These are phyloP conservation scores for Elymnias hypermnestra DNA, from an alignment of 1,140 invertebrate species.

Conservation along the genomic window DNA sequence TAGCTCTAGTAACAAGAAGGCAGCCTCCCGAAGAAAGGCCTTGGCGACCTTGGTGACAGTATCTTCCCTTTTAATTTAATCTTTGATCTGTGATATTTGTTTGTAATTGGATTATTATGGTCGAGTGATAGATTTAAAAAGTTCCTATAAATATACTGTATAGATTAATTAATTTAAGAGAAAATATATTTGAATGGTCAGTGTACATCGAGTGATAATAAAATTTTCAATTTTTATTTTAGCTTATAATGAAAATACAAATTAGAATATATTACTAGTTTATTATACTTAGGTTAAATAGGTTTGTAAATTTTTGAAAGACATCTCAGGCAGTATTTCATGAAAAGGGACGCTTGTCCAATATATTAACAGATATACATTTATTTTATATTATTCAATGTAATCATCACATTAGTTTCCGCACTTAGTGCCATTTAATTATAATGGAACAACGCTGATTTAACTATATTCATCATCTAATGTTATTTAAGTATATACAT, in stretches of 20 bases:
- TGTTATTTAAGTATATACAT: too few relatives aligned
- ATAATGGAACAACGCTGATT: constrained; percentile 2
- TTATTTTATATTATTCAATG: constrained; percentile 30
- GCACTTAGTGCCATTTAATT: constrained; percentile 42
- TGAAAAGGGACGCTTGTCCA: constrained; percentile 30
- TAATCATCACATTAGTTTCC: constrained; percentile 1
- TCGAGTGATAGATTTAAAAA: constrained; percentile 41
- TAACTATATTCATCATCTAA: background rate
- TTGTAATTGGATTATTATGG: constrained; percentile 25
- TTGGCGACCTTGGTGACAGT: constrained; percentile 84
- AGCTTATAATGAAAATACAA: constrained; percentile 8
- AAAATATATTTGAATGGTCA: constrained; percentile 43
- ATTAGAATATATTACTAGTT: constrained; percentile 15
- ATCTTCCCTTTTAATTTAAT: constrained; percentile 24
- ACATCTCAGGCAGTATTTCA: constrained; percentile 73
- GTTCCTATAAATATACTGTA: constrained; percentile 47
- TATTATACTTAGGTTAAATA: constrained; percentile 24
- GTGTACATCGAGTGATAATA: constrained; percentile 38
- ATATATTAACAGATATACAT: constrained; percentile 31
- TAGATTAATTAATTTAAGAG: background rate
- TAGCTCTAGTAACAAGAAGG: constrained; percentile 83
- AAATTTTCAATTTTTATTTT: constrained; percentile 10
- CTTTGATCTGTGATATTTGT: constrained; percentile 55
- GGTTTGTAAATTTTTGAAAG: constrained; percentile 56
- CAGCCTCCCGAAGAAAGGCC: constrained; percentile 77